These are phyloP conservation scores for Drosophila trichaetosa DNA, from an alignment of 2,888 invertebrate genomes.

Conservation along the genomic window DNA sequence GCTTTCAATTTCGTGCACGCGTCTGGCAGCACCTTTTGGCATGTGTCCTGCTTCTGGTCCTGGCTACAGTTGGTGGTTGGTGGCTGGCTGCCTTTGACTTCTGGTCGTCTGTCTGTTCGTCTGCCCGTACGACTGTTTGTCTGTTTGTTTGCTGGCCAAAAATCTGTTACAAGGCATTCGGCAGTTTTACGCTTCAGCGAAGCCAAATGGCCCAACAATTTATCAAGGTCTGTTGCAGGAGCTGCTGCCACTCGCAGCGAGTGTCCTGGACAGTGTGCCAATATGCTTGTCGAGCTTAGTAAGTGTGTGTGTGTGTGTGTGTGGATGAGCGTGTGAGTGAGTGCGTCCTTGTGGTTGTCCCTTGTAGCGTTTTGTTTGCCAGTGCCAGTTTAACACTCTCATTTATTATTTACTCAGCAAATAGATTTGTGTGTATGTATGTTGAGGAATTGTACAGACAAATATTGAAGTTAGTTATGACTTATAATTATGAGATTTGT, in stretches of 20 bases:
- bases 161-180: constrained; percentile 81
- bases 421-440: constrained; percentile 47
- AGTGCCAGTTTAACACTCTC: constrained; percentile 71
- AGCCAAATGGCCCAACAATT: constrained; percentile 72
- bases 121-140: constrained; percentile 34
- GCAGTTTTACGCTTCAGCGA: constrained; percentile 67
- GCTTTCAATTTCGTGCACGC: constrained; percentile 82
- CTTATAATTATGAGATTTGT: neutral
- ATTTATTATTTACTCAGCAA: constrained; percentile 64
- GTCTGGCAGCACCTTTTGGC: constrained; percentile 58
- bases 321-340: neutral
- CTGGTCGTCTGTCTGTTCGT: constrained; percentile 32
- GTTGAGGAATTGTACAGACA: constrained; percentile 16
- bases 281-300: neutral
- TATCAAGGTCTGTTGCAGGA: constrained; percentile 72
- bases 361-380: constrained; percentile 61
- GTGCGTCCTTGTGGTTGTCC: constrained; percentile 62
- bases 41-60: constrained; percentile 29
- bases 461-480: constrained; percentile 20
- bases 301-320: neutral
- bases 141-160: constrained; percentile 53
- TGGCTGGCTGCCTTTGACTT: constrained; percentile 69
- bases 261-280: constrained; percentile 70
- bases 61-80: constrained; percentile 62
- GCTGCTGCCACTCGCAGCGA: constrained; percentile 58